Evolutionary conservation across 2,113 vertebrate species (phyloP).

Genomic region (Notothenia coriiceps): DNA sequence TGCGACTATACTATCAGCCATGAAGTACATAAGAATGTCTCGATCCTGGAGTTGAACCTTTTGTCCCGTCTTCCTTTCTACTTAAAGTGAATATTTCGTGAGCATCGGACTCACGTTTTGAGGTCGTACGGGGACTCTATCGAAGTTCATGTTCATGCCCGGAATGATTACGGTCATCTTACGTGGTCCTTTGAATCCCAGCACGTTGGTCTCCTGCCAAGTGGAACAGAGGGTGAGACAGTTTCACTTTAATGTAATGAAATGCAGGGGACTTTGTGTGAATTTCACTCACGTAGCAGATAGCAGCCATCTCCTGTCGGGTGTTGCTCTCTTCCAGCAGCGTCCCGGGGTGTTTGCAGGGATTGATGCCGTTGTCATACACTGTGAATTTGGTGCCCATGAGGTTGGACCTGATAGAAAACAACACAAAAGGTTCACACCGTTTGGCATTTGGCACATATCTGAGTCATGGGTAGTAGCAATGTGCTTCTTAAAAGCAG

Average conservation of each 20-base stretch:
- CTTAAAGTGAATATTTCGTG: too few species aligned
- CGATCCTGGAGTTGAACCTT: too few species aligned
- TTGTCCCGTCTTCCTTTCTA: too few species aligned
- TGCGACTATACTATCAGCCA: too few species aligned
- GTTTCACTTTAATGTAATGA: neutral
- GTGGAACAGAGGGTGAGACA: neutral
- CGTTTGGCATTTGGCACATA: too few species aligned
- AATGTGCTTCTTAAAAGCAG: neutral
- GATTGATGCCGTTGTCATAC: constrained; percentile 93
- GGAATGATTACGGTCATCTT: constrained; percentile 99
- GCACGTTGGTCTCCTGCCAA: constrained; percentile 94
- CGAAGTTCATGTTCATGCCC: constrained; percentile 95
- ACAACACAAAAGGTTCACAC: constrained; percentile 6
- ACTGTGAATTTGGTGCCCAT: constrained; percentile 98
- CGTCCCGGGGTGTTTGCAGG: constrained; percentile 87
- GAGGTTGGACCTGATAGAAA: constrained; percentile 90
- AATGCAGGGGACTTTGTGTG: neutral
- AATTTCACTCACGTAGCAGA: constrained; percentile 91
- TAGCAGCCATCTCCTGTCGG: constrained; percentile 93
- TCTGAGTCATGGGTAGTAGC: neutral
- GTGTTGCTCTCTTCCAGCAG: constrained; percentile 88
- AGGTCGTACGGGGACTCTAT: constrained; percentile 91
- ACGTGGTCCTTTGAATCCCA: constrained; percentile 96
- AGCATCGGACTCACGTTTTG: constrained; percentile 85
- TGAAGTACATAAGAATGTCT: too few species aligned